Conservation (phyloP, 2,113 vertebrate genomes). For the Abramis brama region DNA sequence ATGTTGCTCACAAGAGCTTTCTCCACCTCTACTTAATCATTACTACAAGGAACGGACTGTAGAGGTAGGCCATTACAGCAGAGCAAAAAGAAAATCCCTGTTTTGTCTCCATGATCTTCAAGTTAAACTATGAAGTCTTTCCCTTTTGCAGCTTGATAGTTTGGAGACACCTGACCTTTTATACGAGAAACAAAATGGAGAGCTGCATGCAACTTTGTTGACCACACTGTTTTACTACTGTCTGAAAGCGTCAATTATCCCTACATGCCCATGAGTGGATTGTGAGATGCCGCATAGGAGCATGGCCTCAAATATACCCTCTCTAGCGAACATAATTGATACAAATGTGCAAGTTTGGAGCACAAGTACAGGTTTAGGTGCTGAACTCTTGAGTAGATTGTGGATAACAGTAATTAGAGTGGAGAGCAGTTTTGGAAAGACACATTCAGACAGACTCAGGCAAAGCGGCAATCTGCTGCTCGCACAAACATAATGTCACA, state of each 20-base stretch:
- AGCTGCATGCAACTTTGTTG: conserved; percentile 29
- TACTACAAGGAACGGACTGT: conserved; percentile 51
- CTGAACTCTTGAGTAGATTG: conserved; percentile 48
- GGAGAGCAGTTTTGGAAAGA: conserved; percentile 43
- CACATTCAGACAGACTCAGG: conserved; percentile 28
- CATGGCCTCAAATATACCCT: conserved; percentile 36
- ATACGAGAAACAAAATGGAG: neutral
- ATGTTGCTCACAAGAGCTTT: conserved; percentile 64
- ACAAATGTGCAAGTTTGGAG: conserved; percentile 48
- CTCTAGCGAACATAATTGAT: conserved; percentile 35
- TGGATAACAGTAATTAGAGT: conserved; percentile 58
- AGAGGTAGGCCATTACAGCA: conserved; percentile 35
- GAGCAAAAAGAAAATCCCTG: conserved; percentile 48
- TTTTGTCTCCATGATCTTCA: conserved; percentile 9
- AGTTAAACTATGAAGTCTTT: conserved; percentile 34
- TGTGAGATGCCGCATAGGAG: conserved; percentile 16
- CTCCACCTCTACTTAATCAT: conserved; percentile 62
- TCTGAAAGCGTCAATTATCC: conserved; percentile 38
- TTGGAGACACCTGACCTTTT: conserved; percentile 59
- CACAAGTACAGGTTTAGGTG: conserved; percentile 40
- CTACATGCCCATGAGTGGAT: conserved; percentile 32
- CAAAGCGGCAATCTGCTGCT: conserved; percentile 17
- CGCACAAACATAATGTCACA: conserved; percentile 17
- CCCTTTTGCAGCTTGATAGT: conserved; percentile 30
- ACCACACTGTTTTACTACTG: conserved; percentile 33